Conservation (phyloP, 2,797 vertebrate genomes). For the Channa striata region DNA sequence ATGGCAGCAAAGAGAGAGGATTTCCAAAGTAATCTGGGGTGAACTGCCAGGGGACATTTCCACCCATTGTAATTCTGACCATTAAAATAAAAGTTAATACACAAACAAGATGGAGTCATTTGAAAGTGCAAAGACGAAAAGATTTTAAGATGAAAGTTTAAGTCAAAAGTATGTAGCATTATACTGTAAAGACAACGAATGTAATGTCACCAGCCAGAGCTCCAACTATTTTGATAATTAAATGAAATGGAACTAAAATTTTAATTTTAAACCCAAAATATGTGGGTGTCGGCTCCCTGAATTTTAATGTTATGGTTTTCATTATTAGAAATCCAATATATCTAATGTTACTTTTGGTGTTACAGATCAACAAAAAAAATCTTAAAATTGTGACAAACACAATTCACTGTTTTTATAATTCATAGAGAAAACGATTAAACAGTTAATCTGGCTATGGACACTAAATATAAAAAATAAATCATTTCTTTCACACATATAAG, state of each 20-base stretch:
- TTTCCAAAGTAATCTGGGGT: slow-evolving; percentile 18
- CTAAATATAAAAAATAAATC: too few relatives aligned
- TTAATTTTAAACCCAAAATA: background rate
- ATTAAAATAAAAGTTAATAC: background rate
- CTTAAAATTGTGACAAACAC: too few relatives aligned
- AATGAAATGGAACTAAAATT: background rate
- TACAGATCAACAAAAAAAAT: too few relatives aligned
- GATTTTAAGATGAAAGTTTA: too few relatives aligned
- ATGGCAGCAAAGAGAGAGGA: slow-evolving; percentile 12
- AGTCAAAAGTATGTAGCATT: too few relatives aligned
- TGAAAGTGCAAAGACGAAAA: background rate
- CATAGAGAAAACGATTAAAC: too few relatives aligned
- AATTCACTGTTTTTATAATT: too few relatives aligned
- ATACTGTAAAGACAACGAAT: too few relatives aligned
- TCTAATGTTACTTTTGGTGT: too few relatives aligned
- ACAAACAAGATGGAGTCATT: background rate
- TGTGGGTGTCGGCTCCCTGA: background rate
- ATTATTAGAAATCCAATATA: background rate
- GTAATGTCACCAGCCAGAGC: background rate
- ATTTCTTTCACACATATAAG: background rate
- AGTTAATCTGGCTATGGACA: too few relatives aligned
- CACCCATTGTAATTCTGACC: background rate
- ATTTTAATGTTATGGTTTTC: background rate
- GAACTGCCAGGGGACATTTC: background rate
- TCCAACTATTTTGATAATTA: background rate